phyloP scores from a whole-genome alignment of 2,797 vertebrate species.

The Sebastes wilsoni region DNA sequence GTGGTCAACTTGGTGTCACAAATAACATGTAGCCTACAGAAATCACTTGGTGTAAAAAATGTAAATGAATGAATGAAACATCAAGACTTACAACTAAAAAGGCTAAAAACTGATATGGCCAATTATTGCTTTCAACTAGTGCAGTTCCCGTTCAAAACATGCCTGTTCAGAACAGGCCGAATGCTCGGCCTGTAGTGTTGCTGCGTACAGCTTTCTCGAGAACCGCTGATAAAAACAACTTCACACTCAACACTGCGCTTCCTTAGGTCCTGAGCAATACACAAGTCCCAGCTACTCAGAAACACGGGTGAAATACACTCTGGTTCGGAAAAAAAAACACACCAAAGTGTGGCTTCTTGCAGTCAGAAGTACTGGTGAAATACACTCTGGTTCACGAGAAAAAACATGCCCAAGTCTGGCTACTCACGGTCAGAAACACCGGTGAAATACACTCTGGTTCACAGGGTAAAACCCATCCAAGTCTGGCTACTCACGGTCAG shows the following conservation, averaged over 20 bases:
- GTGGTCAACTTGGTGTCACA: background rate
- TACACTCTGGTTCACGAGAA: no score
- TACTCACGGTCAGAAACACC: no score
- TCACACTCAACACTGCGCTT: no score
- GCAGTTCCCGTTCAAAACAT: no score
- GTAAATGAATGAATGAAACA: background rate
- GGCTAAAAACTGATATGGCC: no score
- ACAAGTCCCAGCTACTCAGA: background rate
- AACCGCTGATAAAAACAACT: background rate
- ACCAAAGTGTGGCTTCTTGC: no score
- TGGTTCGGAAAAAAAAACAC: background rate
- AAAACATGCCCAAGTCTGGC: no score
- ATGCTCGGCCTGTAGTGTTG: background rate
- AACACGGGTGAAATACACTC: background rate
- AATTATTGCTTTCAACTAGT: no score
- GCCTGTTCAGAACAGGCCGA: no score
- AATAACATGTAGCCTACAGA: background rate
- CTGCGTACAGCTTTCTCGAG: background rate
- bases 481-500: no score
- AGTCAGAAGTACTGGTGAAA: background rate
- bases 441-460: no score
- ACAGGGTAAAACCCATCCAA: no score
- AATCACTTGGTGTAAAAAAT: background rate
- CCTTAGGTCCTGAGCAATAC: background rate
- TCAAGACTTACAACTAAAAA: background rate